Conservation (phyloP, 2,888 invertebrate genomes). For the Calameuta idolon region DNA sequence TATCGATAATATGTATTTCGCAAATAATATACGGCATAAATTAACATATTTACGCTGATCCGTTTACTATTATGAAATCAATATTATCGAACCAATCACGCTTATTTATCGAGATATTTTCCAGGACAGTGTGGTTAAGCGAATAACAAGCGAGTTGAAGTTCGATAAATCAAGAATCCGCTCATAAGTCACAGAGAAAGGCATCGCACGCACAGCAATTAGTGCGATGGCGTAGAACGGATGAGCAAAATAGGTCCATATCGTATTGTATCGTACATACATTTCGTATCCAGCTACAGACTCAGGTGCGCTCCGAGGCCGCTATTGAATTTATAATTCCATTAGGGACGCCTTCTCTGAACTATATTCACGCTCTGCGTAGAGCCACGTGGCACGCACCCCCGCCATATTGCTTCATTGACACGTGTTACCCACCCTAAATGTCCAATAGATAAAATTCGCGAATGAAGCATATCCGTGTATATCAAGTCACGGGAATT, state of each 20-base stretch:
- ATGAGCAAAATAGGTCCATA: not conserved
- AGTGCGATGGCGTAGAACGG: slow-evolving; percentile 43
- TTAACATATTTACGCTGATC: too few species aligned
- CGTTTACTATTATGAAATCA: too few species aligned
- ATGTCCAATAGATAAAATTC: too few species aligned
- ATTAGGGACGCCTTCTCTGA: slow-evolving; percentile 41
- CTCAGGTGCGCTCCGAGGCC: slow-evolving; percentile 53
- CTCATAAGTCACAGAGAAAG: not conserved
- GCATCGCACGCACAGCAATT: slow-evolving; percentile 40
- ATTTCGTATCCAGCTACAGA: slow-evolving; percentile 23
- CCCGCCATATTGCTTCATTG: slow-evolving; percentile 12
- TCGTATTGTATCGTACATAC: not conserved
- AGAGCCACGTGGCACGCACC: slow-evolving; percentile 28
- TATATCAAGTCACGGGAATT: too few species aligned
- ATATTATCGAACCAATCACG: too few species aligned
- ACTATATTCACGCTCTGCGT: slow-evolving; percentile 39
- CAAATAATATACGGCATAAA: too few species aligned
- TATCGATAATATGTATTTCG: too few species aligned
- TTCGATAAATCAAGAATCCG: not conserved
- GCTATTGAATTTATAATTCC: slow-evolving; percentile 59
- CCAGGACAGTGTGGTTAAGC: too few species aligned
- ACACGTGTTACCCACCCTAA: slow-evolving; percentile 16
- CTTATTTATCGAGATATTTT: too few species aligned
- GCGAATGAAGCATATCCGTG: too few species aligned
- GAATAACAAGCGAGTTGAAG: too few species aligned